A percentile compares a stretch with the other conserved stretches of the same genome.
These are phyloP conservation scores for Sciurus niger DNA, from an alignment of 2,113 vertebrate species.

Conservation along the genomic window DNA sequence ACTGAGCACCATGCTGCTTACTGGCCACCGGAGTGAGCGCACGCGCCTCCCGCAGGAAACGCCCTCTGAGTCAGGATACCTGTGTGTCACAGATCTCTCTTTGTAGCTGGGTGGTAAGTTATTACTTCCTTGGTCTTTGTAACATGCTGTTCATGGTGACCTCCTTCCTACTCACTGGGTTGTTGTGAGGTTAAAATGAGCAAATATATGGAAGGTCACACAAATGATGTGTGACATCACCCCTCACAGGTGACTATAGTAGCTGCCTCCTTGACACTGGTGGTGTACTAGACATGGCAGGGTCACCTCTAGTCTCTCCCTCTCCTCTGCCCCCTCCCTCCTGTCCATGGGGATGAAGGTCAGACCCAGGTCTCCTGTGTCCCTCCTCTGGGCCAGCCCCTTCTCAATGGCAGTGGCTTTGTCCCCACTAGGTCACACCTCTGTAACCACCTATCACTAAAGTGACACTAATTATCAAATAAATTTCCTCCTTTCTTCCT, in stretches of 20 bases:
- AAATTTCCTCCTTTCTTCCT: constrained; percentile 83
- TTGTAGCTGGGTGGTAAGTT: background rate
- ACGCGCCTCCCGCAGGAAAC: too few species aligned
- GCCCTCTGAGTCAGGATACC: background rate
- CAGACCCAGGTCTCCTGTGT: background rate
- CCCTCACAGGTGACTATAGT: background rate
- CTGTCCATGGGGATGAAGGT: background rate
- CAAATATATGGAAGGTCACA: background rate
- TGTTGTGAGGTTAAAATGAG: background rate
- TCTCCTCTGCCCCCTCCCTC: background rate
- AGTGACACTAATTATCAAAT: constrained; percentile 88
- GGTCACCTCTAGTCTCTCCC: background rate
- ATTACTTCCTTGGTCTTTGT: background rate
- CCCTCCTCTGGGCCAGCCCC: background rate
- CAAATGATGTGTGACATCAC: background rate
- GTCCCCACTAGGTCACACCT: constrained; percentile 63
- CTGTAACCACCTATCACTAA: constrained; percentile 65
- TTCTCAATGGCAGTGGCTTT: constrained; percentile 45
- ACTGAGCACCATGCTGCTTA: background rate
- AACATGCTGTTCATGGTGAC: background rate
- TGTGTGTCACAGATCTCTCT: background rate
- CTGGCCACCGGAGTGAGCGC: background rate
- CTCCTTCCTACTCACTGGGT: background rate
- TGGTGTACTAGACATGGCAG: background rate
- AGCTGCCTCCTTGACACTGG: background rate